Conservation (phyloP, 2,888 invertebrate species). For the Dryobota labecula region DNA sequence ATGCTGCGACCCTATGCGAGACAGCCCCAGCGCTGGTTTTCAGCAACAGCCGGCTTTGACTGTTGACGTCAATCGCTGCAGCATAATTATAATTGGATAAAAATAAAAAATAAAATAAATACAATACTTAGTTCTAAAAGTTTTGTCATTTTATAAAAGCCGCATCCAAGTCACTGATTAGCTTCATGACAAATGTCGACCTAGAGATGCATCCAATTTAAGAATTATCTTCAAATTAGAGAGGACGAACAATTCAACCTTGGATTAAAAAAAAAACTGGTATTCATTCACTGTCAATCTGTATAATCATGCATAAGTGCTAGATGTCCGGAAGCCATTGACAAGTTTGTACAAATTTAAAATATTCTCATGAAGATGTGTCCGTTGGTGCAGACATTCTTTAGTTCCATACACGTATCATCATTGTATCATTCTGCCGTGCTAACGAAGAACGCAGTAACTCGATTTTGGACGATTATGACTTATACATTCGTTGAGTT, state of each 20-base stretch:
- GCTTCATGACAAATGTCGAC: constrained; percentile 27
- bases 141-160: constrained; percentile 41
- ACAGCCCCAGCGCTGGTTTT: too few relatives aligned
- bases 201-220: constrained; percentile 53
- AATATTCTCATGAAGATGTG: constrained; percentile 26
- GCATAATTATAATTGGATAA: too few relatives aligned
- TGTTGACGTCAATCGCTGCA: too few relatives aligned
- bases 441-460: too few relatives aligned
- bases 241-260: constrained; percentile 52
- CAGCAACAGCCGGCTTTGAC: too few relatives aligned
- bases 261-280: constrained; percentile 50
- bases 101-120: too few relatives aligned
- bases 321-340: constrained; percentile 48
- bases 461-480: too few relatives aligned
- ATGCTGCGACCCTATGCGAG: too few relatives aligned
- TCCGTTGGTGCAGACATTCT: constrained; percentile 15
- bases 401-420: background rate
- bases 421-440: too few relatives aligned
- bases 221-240: constrained; percentile 54
- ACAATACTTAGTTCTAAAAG: too few relatives aligned
- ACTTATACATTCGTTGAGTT: too few relatives aligned
- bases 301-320: constrained; percentile 33
- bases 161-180: constrained; percentile 17
- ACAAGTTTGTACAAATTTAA: constrained; percentile 35
- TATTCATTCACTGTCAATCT: constrained; percentile 56